Conservation (phyloP, 2,113 vertebrate genomes). For the Lates calcarifer region DNA sequence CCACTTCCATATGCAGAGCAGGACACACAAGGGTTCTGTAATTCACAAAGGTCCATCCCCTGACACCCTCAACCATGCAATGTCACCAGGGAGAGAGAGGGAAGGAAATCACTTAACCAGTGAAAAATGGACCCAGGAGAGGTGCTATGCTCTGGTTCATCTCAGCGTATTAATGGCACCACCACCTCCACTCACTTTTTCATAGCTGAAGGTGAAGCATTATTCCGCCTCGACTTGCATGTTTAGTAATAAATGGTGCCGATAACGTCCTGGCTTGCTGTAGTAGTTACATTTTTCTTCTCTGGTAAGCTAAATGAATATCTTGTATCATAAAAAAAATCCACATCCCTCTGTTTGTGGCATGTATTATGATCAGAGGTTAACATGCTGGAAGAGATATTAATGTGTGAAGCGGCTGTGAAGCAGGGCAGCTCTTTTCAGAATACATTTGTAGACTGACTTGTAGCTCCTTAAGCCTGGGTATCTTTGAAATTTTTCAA, state of each 20-base stretch:
- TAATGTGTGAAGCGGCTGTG: constrained; percentile 6
- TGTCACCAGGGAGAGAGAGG: constrained; percentile 45
- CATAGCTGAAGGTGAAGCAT: constrained; percentile 65
- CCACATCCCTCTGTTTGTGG: constrained; percentile 23
- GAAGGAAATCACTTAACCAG: constrained; percentile 68
- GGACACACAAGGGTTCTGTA: constrained; percentile 37
- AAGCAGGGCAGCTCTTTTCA: constrained; percentile 3
- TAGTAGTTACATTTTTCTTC: constrained; percentile 40
- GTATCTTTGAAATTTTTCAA: not conserved
- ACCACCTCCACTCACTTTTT: constrained; percentile 61
- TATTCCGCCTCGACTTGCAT: constrained; percentile 31
- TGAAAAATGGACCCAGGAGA: constrained; percentile 71
- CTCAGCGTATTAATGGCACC: constrained; percentile 68
- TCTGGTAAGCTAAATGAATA: constrained; percentile 32
- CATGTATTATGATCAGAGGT: constrained; percentile 34
- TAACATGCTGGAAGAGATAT: constrained; percentile 10
- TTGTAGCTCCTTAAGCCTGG: not conserved
- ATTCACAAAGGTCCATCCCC: constrained; percentile 46
- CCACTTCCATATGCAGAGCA: constrained; percentile 21
- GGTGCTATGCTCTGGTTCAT: constrained; percentile 62
- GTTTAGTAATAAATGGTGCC: constrained; percentile 58
- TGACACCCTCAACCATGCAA: constrained; percentile 40
- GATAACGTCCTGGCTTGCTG: constrained; percentile 37
- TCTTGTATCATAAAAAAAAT: constrained; percentile 44
- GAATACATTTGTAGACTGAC: not conserved